phyloP scores from a whole-genome alignment of 2,888 invertebrate genomes.

The Athetis lepigone region DNA sequence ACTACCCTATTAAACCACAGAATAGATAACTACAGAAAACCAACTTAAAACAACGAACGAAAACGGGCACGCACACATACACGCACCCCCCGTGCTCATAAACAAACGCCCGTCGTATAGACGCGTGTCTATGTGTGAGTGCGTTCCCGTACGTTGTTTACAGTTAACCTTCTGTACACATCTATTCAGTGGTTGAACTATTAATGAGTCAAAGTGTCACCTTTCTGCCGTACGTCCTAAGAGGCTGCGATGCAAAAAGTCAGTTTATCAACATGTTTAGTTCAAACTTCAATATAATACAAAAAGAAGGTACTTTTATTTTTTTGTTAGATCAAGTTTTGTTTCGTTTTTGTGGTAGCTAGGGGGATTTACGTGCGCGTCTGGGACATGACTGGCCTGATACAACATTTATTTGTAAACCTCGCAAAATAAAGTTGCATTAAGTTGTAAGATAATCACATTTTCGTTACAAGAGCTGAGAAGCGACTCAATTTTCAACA shows the following conservation, averaged over 20 bases:
- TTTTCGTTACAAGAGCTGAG: background rate
- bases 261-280: conserved; percentile 70
- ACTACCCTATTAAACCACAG: conserved; percentile 59
- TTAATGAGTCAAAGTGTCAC: conserved; percentile 77
- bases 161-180: conserved; percentile 11
- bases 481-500: background rate
- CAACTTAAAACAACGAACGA: background rate
- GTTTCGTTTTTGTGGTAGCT: conserved; percentile 38
- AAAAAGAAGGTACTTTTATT: conserved; percentile 38
- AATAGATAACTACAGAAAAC: conserved; percentile 31
- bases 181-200: conserved; percentile 51
- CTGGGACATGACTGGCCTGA: conserved; percentile 11
- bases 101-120: conserved; percentile 6
- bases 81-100: background rate
- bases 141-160: background rate
- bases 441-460: background rate
- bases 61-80: conserved; percentile 18
- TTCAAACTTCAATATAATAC: conserved; percentile 53
- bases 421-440: conserved; percentile 58
- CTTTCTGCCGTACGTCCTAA: conserved; percentile 89
- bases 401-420: conserved; percentile 6
- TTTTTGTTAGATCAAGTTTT: conserved; percentile 26
- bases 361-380: conserved; percentile 34
- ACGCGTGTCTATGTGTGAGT: conserved; percentile 15
- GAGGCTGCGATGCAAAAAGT: conserved; percentile 88